phyloP scores from a whole-genome alignment of 2,113 vertebrate species.

The Ictidomys tridecemlineatus region DNA sequence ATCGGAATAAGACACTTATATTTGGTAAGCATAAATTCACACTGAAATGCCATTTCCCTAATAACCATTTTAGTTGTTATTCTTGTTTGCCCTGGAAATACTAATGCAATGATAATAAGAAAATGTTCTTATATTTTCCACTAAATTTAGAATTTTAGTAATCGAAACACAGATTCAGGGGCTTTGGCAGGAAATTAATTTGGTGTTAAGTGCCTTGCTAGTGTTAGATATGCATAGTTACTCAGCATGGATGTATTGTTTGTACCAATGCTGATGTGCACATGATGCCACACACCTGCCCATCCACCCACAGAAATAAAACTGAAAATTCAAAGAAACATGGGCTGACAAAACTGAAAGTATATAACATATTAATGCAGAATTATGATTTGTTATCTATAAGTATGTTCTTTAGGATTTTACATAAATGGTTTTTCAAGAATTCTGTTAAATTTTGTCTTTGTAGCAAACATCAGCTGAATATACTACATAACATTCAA shows the following conservation, averaged over 20 bases:
- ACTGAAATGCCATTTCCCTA: conserved; percentile 73
- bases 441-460: background rate
- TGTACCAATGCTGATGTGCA: background rate
- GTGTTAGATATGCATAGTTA: conserved; percentile 42
- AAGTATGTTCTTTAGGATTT: background rate
- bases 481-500: background rate
- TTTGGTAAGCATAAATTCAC: conserved; percentile 79
- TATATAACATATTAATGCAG: background rate
- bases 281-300: background rate
- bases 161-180: conserved; percentile 75
- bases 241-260: conserved; percentile 46
- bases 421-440: background rate
- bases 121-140: conserved; percentile 71
- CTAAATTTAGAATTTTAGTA: conserved; percentile 81
- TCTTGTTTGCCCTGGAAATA: conserved; percentile 79
- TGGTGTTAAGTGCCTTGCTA: conserved; percentile 61
- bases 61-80: conserved; percentile 79
- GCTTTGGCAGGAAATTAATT: conserved; percentile 76
- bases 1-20: conserved; percentile 70
- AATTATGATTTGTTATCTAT: background rate
- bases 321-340: background rate
- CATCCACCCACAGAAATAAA: background rate
- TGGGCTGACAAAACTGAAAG: background rate
- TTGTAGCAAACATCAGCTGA: background rate
- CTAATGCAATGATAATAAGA: conserved; percentile 78